phyloP scores from a whole-genome alignment of 2,888 invertebrate genomes.

The Gymnocheta viridis region DNA sequence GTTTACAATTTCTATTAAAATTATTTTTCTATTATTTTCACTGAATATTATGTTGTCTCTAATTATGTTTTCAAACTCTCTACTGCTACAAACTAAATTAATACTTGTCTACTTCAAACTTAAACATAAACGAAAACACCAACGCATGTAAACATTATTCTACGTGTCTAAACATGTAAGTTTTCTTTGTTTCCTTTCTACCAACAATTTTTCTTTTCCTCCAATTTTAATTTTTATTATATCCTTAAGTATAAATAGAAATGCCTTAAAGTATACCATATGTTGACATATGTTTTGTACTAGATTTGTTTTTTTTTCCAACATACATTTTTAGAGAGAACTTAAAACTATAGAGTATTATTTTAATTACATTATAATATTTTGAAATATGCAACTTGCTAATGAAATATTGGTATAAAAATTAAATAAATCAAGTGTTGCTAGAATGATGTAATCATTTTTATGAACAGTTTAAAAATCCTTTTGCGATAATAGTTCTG shows the following conservation, averaged over 20 bases:
- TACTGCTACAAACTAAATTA: slow-evolving; percentile 13
- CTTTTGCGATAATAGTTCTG: too few relatives aligned
- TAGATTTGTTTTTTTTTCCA: too few relatives aligned
- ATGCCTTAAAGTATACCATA: too few relatives aligned
- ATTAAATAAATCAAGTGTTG: too few relatives aligned
- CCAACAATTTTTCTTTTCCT: background rate
- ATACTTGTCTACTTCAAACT: slow-evolving; percentile 3
- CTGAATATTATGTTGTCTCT: slow-evolving; percentile 66
- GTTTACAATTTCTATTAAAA: slow-evolving; percentile 10
- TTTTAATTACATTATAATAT: too few relatives aligned
- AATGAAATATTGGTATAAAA: too few relatives aligned
- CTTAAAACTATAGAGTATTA: too few relatives aligned
- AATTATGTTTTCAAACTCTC: slow-evolving; percentile 38
- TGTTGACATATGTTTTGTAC: too few relatives aligned
- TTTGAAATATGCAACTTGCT: too few relatives aligned
- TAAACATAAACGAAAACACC: slow-evolving; percentile 16
- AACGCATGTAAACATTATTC: slow-evolving; percentile 27
- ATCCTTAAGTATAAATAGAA: slow-evolving; percentile 16
- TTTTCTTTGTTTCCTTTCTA: slow-evolving; percentile 20
- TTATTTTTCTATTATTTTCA: slow-evolving; percentile 36
- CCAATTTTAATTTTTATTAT: background rate
- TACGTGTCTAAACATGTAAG: slow-evolving; percentile 63
- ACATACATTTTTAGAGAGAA: too few relatives aligned
- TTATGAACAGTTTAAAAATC: too few relatives aligned
- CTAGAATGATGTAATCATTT: too few relatives aligned